phyloP scores from a whole-genome alignment of 2,888 invertebrate species.

The Mythimna impura region DNA sequence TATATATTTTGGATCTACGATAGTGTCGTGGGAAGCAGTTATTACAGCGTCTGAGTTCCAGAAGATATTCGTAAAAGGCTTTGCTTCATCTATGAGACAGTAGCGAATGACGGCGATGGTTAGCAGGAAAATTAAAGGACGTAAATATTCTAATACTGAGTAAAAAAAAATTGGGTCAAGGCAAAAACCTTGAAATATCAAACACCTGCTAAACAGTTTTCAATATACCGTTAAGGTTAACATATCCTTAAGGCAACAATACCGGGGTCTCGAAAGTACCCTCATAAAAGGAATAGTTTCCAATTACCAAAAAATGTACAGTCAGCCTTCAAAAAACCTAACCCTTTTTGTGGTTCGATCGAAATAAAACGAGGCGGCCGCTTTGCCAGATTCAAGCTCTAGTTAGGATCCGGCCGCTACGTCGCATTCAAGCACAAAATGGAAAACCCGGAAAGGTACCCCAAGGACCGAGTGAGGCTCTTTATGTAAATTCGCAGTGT shows the following conservation, averaged over 20 bases:
- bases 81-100: background rate
- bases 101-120: background rate
- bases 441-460: constrained; percentile 87
- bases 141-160: no score
- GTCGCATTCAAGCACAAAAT: constrained; percentile 87
- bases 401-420: constrained; percentile 75
- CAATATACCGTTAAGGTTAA: constrained; percentile 54
- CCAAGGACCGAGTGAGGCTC: constrained; percentile 83
- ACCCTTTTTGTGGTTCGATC: constrained; percentile 77
- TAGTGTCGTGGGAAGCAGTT: constrained; percentile 38
- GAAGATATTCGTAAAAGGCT: constrained; percentile 19
- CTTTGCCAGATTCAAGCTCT: constrained; percentile 80
- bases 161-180: background rate
- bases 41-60: constrained; percentile 21
- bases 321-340: constrained; percentile 65
- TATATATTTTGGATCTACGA: constrained; percentile 41
- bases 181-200: constrained; percentile 3
- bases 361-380: constrained; percentile 80
- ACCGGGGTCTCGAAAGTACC: constrained; percentile 56
- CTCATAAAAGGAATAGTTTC: constrained; percentile 67
- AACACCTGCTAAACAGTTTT: constrained; percentile 43
- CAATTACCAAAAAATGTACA: constrained; percentile 72
- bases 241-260: constrained; percentile 49
- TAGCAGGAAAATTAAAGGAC: background rate
- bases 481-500: constrained; percentile 87